Evolutionary conservation across 2,113 vertebrate genomes (phyloP), one percentile per base, ranked within the genome.

Genomic region (Telmatochromis sp.): DNA sequence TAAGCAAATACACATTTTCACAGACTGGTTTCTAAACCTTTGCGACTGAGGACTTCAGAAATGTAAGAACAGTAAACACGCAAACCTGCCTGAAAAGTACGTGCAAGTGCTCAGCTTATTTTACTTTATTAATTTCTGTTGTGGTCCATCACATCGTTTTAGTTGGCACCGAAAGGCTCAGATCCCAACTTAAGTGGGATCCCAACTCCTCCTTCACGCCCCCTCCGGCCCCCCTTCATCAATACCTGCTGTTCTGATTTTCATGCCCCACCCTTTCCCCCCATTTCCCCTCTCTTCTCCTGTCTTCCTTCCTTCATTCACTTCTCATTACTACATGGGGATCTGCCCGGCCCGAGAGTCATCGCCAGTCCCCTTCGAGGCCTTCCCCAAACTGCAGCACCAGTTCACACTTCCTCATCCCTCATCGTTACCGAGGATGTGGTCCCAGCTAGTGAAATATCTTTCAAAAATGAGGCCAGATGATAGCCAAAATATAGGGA

Each of bases 101-200:
- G 9, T 35, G 58, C 9, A 63, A 63, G 9, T n/a, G 60, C 60
- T 65, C 19, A 37, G 19, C 7, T 65, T 65, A 37, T 65, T 65
- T n/a, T 19, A 35, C 10, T 65, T 65, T 65, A 12, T 65, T 65
- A 5, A 65, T 65, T 65, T 65, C 31, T 65, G 10, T 37, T 37
- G 60, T 37, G 33, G 19, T 40, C 35, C n/a, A 40, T 3, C 11
- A 23, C 63, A 71, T 42, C 7, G 1, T 71, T 23, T 71, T 42
- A 71, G 65, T 42, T 42, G 35, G 35, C 35, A 40, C 65, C 0
- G n/a, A 23, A 71, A 71, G 11, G 35, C 65, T 42, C n/a, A 71
- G 65, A 40, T 40, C 33, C 63, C 35, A 71, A 40, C 35, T 40
- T 71, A 71, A 58, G 57, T 58, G 57, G 47, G 47, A 50, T 50